Evolutionary conservation across 2,888 invertebrate species (phyloP).

Genomic region (Hecatera dysodea): DNA sequence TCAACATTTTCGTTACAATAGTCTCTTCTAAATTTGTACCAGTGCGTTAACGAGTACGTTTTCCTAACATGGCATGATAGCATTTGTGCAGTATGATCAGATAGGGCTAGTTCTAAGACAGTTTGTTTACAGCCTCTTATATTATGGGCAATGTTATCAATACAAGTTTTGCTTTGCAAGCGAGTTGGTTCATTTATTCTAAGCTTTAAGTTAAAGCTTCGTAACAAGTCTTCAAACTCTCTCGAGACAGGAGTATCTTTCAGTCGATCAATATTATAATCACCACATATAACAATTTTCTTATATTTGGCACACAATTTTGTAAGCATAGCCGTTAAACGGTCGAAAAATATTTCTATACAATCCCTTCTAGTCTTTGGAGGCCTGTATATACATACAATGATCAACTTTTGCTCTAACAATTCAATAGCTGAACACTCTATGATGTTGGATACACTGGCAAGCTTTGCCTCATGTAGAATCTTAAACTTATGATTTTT

Average conservation of each 20-base stretch:
- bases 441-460: neutral
- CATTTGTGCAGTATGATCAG: no score
- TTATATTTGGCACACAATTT: neutral
- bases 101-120: no score
- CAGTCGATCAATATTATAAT: neutral
- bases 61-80: no score
- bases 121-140: no score
- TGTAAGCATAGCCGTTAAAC: neutral
- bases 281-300: neutral
- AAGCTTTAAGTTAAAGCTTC: no score
- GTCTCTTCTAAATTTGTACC: no score
- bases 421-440: neutral
- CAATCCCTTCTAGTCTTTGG: neutral
- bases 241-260: neutral
- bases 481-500: neutral
- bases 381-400: neutral
- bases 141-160: neutral
- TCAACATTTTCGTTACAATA: no score
- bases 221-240: neutral
- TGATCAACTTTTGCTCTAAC: neutral
- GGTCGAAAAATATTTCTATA: neutral
- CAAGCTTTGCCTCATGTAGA: neutral
- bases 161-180: no score
- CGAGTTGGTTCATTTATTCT: no score
- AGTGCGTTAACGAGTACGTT: no score